Evolutionary conservation across 2,113 vertebrate genomes (phyloP).

Genomic region (Aplodontia rufa): DNA sequence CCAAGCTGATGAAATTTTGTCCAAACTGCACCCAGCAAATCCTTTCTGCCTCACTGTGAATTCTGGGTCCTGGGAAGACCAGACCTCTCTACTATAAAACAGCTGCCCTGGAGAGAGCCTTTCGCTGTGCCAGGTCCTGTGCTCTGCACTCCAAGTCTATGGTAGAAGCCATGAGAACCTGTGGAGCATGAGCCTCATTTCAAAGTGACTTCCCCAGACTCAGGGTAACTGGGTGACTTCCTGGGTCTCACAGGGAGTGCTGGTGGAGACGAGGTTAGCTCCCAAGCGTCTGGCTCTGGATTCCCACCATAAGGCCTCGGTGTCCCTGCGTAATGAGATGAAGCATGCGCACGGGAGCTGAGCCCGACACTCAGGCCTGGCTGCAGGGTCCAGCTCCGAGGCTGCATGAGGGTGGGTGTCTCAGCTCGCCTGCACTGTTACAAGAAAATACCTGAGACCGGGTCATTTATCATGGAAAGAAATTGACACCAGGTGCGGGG

Average conservation of each 20-base stretch:
- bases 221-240: not conserved
- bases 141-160: accelerated
- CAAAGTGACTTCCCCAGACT: too few species aligned
- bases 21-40: not conserved
- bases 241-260: not conserved
- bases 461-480: not conserved
- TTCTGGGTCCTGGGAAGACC: not conserved
- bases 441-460: not conserved
- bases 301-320: too few species aligned
- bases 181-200: not conserved
- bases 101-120: not conserved
- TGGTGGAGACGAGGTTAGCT: too few species aligned
- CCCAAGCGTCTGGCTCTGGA: too few species aligned
- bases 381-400: not conserved
- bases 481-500: not conserved
- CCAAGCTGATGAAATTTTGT: not conserved
- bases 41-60: not conserved
- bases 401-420: not conserved
- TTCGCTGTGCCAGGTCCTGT: accelerated
- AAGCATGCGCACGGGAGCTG: too few species aligned
- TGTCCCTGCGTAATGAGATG: too few species aligned
- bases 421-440: too few species aligned
- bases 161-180: too few species aligned
- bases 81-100: not conserved
- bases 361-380: not conserved